Evolutionary conservation across 2,888 invertebrate genomes (phyloP).

Genomic region (Spialia ferax): DNA sequence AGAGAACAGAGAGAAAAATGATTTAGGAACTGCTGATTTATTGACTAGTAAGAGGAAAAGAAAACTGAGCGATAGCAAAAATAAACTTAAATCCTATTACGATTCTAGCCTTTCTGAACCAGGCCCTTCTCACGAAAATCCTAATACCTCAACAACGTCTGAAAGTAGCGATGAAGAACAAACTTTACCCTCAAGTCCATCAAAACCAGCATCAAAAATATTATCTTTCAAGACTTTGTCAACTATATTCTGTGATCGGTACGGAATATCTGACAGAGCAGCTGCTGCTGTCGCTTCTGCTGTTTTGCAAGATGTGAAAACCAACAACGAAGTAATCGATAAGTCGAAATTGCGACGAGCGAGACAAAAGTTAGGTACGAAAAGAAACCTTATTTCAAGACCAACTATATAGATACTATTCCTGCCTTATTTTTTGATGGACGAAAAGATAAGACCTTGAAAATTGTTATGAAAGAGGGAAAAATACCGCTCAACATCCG

Average conservation of each 20-base stretch:
- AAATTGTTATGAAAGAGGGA: background rate
- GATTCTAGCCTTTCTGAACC: background rate
- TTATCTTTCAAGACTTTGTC: background rate
- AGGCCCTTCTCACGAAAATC: background rate
- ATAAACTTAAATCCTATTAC: background rate
- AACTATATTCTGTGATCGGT: background rate
- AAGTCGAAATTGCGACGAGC: background rate
- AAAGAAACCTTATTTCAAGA: background rate
- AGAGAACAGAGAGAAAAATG: slow-evolving; percentile 1
- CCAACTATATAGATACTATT: background rate
- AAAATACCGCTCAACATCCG: background rate
- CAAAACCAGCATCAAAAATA: background rate
- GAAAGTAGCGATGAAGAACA: no score
- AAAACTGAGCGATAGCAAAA: background rate
- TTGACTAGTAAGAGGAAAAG: background rate
- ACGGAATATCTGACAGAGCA: background rate
- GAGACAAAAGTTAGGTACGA: background rate
- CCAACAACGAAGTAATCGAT: background rate
- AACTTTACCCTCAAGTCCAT: background rate
- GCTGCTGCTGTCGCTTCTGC: background rate
- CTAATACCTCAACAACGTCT: background rate
- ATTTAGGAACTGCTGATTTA: background rate
- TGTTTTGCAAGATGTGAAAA: background rate
- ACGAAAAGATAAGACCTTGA: background rate
- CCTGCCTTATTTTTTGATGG: background rate